Percentiles rank a stretch among this genome's conserved stretches.
These are phyloP conservation scores for Heloderma charlesbogerti DNA, from an alignment of 2,113 vertebrate species.

Conservation along the genomic window DNA sequence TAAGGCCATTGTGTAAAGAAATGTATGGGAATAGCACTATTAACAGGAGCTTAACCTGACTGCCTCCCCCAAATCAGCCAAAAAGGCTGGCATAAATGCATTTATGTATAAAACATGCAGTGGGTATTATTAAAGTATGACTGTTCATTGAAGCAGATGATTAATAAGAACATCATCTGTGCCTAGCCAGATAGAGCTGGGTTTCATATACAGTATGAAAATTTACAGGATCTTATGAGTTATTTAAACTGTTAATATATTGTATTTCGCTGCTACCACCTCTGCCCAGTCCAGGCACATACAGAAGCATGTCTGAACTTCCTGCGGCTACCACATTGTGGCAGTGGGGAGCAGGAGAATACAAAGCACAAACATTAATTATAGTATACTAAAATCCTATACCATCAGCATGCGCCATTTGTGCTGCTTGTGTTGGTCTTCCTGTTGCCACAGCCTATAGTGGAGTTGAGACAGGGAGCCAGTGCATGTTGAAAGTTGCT, in stretches of 20 bases:
- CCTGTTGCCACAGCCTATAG: not conserved
- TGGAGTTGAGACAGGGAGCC: not conserved
- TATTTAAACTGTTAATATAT: not conserved
- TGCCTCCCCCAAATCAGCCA: constrained; percentile 33
- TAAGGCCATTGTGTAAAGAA: constrained; percentile 57
- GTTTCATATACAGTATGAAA: not conserved
- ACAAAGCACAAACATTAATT: not conserved
- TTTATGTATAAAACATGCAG: not conserved
- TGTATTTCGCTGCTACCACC: not conserved
- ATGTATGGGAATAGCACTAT: constrained; percentile 14
- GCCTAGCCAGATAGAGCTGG: not conserved
- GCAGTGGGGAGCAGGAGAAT: not conserved
- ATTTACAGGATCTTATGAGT: not conserved
- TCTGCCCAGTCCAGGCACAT: not conserved
- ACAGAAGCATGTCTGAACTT: not conserved
- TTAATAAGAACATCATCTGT: not conserved
- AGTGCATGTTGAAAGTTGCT: not conserved
- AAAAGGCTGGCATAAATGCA: not conserved
- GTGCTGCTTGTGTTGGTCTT: not conserved
- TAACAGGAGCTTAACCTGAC: constrained; percentile 36
- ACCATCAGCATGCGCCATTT: too few relatives aligned
- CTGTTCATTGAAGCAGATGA: not conserved
- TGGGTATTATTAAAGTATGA: not conserved
- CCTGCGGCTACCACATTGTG: not conserved
- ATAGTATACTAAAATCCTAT: not conserved